Percentiles rank a stretch among this genome's conserved stretches.
phyloP scores from a whole-genome alignment of 2,888 invertebrate species.

The Serrognathus titanus region DNA sequence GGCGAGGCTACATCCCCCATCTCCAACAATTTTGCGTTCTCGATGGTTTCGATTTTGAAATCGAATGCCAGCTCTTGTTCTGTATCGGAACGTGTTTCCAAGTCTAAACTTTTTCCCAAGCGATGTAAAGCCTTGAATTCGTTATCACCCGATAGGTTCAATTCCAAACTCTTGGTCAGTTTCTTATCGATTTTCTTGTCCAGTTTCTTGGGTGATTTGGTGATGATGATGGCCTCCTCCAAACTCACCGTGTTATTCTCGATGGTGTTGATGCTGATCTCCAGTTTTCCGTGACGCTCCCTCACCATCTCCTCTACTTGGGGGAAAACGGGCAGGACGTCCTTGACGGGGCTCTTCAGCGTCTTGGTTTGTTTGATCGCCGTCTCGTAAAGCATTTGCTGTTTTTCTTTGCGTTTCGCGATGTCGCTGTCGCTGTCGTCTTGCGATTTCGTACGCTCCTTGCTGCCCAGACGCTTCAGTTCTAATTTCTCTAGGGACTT shows the following conservation, averaged over 20 bases:
- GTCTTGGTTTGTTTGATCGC: slow-evolving; percentile 74
- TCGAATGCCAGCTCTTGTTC: slow-evolving; percentile 33
- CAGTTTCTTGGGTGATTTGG: slow-evolving; percentile 69
- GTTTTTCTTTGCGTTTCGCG: slow-evolving; percentile 69
- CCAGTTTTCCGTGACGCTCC: slow-evolving; percentile 70
- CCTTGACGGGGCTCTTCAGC: slow-evolving; percentile 70
- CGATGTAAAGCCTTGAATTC: slow-evolving; percentile 40
- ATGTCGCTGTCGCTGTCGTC: slow-evolving; percentile 71
- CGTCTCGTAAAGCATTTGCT: slow-evolving; percentile 71
- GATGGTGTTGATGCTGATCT: slow-evolving; percentile 67
- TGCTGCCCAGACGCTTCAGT: slow-evolving; percentile 55
- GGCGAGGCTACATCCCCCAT: slow-evolving; percentile 34
- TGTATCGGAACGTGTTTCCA: slow-evolving; percentile 39
- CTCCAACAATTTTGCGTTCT: slow-evolving; percentile 15
- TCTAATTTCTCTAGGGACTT: slow-evolving; percentile 67
- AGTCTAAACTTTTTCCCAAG: slow-evolving; percentile 47
- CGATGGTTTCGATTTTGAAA: slow-evolving; percentile 43
- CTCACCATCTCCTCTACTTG: slow-evolving; percentile 70
- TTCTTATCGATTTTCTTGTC: slow-evolving; percentile 53
- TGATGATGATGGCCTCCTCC: slow-evolving; percentile 72
- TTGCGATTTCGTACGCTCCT: slow-evolving; percentile 68
- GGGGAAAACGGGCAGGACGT: slow-evolving; percentile 67
- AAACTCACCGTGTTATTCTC: slow-evolving; percentile 44
- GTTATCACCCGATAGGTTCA: slow-evolving; percentile 52
- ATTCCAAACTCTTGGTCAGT: slow-evolving; percentile 63